These are phyloP conservation scores for Enteromius argenteus DNA, from an alignment of 2,797 vertebrate species.

Conservation along the genomic window DNA sequence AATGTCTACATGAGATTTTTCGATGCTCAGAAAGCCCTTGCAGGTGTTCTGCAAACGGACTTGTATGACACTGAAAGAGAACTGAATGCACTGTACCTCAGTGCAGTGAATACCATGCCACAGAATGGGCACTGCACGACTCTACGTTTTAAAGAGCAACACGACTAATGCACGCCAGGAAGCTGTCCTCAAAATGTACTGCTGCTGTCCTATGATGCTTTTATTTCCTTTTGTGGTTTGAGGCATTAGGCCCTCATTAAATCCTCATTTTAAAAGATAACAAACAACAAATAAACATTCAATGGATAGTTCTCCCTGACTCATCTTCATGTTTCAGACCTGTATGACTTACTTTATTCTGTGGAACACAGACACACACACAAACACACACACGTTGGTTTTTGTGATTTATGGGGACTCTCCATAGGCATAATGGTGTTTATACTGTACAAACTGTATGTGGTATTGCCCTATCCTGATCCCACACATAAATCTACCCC, in stretches of 20 bases:
- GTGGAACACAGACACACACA: background rate
- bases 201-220: constrained; percentile 65
- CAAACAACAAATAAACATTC: background rate
- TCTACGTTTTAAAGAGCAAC: constrained; percentile 15
- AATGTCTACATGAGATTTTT: background rate
- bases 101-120: constrained; percentile 6
- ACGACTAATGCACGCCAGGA: background rate
- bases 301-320: background rate
- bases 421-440: too few species aligned
- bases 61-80: constrained; percentile 24
- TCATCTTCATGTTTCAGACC: background rate
- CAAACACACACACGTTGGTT: background rate
- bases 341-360: background rate
- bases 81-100: constrained; percentile 44
- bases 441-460: too few species aligned
- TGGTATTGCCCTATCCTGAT: too few species aligned
- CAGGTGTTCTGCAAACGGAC: constrained; percentile 11
- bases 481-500: too few species aligned
- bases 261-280: background rate
- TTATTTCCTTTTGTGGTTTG: constrained; percentile 51
- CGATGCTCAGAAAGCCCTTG: background rate
- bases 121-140: background rate
- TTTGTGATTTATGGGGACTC: too few species aligned
- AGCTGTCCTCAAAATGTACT: constrained; percentile 21
- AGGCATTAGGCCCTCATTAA: constrained; percentile 62